A percentile compares a stretch with the other conserved stretches of the same genome.
phyloP scores from a whole-genome alignment of 2,113 vertebrate genomes.

The Platycercus adscitus region DNA sequence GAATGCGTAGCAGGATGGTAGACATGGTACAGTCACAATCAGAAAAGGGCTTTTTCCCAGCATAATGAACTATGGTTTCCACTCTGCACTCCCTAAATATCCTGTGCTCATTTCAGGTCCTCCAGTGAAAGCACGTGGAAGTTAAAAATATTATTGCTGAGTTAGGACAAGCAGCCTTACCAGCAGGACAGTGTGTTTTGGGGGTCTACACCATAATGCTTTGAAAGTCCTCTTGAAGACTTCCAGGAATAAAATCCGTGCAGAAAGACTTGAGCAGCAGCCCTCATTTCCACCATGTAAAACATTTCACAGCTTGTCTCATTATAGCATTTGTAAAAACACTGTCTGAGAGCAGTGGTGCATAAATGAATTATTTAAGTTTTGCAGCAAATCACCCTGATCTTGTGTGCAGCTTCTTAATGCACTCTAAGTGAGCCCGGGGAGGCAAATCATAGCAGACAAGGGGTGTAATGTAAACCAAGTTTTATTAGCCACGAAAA shows the following conservation, averaged over 20 bases:
- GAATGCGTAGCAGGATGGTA: neutral
- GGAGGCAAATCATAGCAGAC: constrained; percentile 82
- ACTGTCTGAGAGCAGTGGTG: constrained; percentile 84
- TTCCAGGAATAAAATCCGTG: constrained; percentile 21
- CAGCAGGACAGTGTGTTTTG: neutral
- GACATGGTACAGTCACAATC: neutral
- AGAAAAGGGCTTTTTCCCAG: neutral
- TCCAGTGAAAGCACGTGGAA: neutral
- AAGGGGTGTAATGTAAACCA: constrained; percentile 85
- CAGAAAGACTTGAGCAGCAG: constrained; percentile 41
- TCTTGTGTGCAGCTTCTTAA: constrained; percentile 80
- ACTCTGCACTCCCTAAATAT: neutral
- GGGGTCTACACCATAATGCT: neutral
- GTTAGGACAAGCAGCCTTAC: neutral
- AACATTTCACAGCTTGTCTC: constrained; percentile 89
- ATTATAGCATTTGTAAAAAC: constrained; percentile 91
- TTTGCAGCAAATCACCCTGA: constrained; percentile 81
- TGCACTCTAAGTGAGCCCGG: constrained; percentile 84
- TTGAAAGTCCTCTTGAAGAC: neutral
- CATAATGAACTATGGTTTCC: neutral
- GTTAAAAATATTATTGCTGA: neutral
- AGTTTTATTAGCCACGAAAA: constrained; percentile 84
- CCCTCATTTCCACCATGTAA: constrained; percentile 68
- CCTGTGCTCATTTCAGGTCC: neutral
- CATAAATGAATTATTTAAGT: constrained; percentile 93